Base-by-base conservation (phyloP, 2,113 vertebrate genomes). In the Galemys pyrenaicus region DNA sequence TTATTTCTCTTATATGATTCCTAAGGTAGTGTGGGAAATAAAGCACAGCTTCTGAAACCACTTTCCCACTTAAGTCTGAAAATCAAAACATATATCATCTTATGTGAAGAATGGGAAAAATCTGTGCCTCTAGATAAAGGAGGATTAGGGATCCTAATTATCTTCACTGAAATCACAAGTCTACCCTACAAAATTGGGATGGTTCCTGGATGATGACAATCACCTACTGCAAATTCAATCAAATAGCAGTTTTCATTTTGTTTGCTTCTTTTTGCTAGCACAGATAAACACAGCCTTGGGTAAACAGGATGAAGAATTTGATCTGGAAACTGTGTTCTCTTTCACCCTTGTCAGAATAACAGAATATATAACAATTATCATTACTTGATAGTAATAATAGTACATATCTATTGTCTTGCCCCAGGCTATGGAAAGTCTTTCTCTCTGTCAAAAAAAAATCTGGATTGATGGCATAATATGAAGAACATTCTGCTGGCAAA, bases 371-470 rank as follows among this genome's bases (percentile, higher is more conserved):
- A 75, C n/a, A 70, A 75, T 82, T 92, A 44, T 7, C 71, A 46
- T 78, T 30, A 17, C 73, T 75, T 41, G 24, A 67, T 75, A 86
- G 58, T 75, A 68, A 68, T 7, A 20, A 46, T 26, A 74, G 30
- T 26, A 62, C 35, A 54, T 19, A 24, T 81, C 46, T 80, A 30
- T 35, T 68, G 58, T 51, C 60, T 94, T 87, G 54, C 60, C 73
- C 32, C 9, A 30, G 37, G 26, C 49, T 78, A 22, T 37, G 12
- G 75, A 77, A 77, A 91, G 28, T 44, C 54, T 35, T 93, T 77
- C 51, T 67, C 28, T 68, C 87, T 54, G 54, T 87, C 68, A 91
- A 87, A 87, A 91, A 87, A 87, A 35, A 77, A 58, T 78, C 20
- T 70, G 77, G 37, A 83, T 64, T 70, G 32, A 54, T 0, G n/a